These are phyloP conservation scores for Tachysurus fulvidraco DNA, from an alignment of 2,113 vertebrate species.

Conservation along the genomic window DNA sequence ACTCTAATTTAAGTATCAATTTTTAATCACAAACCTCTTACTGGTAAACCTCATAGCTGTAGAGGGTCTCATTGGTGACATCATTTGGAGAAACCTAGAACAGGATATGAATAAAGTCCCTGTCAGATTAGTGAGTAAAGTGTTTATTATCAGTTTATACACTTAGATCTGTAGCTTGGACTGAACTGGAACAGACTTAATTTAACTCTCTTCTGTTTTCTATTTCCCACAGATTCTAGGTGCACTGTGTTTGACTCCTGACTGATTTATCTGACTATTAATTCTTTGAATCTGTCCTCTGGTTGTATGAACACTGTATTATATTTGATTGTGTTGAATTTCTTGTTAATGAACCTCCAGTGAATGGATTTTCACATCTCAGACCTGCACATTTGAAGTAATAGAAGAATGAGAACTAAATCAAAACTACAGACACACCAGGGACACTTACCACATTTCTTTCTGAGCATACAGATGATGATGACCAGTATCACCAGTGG, in stretches of 20 bases:
- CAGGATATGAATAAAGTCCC: background rate
- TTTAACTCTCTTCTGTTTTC: background rate
- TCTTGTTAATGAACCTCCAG: background rate
- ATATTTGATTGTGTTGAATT: background rate
- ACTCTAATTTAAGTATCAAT: background rate
- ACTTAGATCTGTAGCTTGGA: background rate
- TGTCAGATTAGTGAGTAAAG: background rate
- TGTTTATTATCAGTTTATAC: background rate
- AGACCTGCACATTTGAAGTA: background rate
- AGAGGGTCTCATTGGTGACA: background rate
- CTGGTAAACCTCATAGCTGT: background rate
- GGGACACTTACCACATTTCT: background rate
- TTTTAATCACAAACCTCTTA: background rate
- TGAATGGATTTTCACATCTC: background rate
- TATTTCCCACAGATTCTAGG: background rate
- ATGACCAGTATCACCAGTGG: constrained; percentile 2
- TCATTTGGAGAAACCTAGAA: background rate
- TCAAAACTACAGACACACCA: background rate
- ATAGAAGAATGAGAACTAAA: background rate
- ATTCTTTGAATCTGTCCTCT: background rate
- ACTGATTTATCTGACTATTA: background rate
- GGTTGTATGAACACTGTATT: background rate
- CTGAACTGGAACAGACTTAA: background rate
- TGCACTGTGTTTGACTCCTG: background rate
- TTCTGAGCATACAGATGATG: background rate